Evolutionary conservation across 2,113 vertebrate species (phyloP).

Genomic region (Coregonus clupeaformis): DNA sequence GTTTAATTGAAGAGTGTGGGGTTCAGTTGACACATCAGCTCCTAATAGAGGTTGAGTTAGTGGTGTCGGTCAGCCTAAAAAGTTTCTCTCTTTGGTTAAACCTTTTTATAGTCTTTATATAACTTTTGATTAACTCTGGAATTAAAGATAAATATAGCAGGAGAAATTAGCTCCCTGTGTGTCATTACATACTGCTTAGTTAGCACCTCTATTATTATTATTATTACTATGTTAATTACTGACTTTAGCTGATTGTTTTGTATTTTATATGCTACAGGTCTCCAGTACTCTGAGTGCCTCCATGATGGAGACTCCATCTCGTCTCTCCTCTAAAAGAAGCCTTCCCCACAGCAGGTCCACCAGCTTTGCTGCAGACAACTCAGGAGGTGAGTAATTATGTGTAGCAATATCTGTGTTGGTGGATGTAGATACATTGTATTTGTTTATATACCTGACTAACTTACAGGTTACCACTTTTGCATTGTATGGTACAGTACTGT

Average conservation of each 20-base stretch:
- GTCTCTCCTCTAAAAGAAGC: background rate
- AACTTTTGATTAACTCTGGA: background rate
- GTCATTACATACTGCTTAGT: no score
- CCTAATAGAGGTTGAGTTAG: conserved; percentile 5
- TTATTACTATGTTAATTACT: no score
- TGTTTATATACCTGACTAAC: no score
- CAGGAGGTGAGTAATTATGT: no score
- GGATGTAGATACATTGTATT: no score
- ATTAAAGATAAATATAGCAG: background rate
- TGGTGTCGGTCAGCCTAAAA: no score
- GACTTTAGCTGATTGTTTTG: conserved; percentile 6
- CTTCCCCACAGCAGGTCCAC: conserved; percentile 3
- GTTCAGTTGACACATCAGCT: conserved; percentile 11
- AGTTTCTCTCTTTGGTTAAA: no score
- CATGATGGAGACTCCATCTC: conserved; percentile 35
- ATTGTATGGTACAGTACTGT: background rate
- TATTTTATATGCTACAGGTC: conserved; percentile 51
- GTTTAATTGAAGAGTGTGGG: conserved; percentile 27
- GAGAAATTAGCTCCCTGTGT: background rate
- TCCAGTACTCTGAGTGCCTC: conserved; percentile 44
- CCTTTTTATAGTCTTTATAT: no score
- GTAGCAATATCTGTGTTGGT: no score
- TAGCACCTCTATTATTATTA: no score
- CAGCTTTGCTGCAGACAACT: background rate
- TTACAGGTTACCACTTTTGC: background rate